Conservation (phyloP, 2,797 vertebrate genomes). For the Pangasius mekongensis region DNA sequence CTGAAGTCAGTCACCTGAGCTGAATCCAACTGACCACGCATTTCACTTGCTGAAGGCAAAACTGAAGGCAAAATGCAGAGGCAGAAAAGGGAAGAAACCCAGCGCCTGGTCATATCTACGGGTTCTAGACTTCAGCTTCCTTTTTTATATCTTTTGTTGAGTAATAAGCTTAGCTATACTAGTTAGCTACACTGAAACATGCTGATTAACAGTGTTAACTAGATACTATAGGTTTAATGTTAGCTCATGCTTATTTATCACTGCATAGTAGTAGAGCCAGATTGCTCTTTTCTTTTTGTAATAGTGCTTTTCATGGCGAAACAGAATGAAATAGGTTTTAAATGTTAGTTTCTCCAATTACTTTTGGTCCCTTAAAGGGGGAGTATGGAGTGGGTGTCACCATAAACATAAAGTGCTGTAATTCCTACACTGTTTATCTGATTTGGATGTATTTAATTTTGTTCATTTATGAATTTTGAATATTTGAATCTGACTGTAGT, state of each 20-base stretch:
- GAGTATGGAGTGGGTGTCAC: background rate
- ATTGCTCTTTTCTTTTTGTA: background rate
- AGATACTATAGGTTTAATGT: background rate
- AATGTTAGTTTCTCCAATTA: background rate
- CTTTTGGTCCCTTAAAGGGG: background rate
- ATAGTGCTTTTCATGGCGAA: background rate
- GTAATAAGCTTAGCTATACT: background rate
- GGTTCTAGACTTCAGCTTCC: background rate
- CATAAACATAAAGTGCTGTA: background rate
- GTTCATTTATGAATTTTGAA: background rate
- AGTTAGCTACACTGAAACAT: background rate
- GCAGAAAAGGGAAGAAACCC: background rate
- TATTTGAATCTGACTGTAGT: background rate
- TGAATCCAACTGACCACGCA: background rate
- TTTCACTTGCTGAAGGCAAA: background rate
- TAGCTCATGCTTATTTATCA: background rate
- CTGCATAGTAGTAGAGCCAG: background rate
- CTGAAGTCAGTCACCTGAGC: background rate
- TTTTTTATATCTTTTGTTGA: background rate
- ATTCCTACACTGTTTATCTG: background rate
- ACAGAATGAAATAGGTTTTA: background rate
- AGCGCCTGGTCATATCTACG: background rate
- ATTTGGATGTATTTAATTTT: background rate
- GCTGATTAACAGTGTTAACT: background rate
- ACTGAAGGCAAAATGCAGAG: too few species aligned